Evolutionary conservation across 2,888 invertebrate genomes (phyloP), one percentile per base, ranked within the genome.

Genomic region (Drosophila nigricruria): DNA sequence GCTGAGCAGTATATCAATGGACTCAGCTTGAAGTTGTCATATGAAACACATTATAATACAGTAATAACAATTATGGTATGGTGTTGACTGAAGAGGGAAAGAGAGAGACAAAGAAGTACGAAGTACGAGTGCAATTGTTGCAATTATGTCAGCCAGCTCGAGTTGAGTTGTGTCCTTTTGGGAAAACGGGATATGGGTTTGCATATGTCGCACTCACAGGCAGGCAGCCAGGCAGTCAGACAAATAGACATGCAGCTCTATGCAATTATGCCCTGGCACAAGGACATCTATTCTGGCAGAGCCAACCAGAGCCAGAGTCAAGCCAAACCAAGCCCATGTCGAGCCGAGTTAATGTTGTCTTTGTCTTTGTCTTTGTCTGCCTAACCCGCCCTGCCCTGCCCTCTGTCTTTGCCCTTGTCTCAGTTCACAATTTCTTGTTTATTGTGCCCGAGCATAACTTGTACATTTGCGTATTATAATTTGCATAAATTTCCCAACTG

Each of bases 391-490:
- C 25, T 6, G 45, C 1, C 30, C 10, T 30, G 14, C 32, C 36
- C 6, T 36, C n/a, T 18, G 3, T 20, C 32, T 69, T 70, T 45
- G 75, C 79, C 74, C 89, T 88, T 88, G 90, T 89, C 63, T 73
- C 69, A 60, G 59, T 18, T 36, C 76, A 85, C 72, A 89, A 89
- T 88, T 85, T 78, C 89, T 88, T 81, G 89, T 84, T 87, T 84
- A 84, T 84, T 81, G 76, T 89, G 79, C 77, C 73, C 64, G 73
- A 59, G 71, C 67, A 86, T 89, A 83, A 81, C 87, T 83, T 72
- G 76, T 77, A 82, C 86, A 85, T 88, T 89, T 88, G 71, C 90
- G 90, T 77, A 89, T 86, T 88, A 88, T 88, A 86, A 86, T 86
- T 86, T 89, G 82, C 85, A 86, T 86, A 86, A 86, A 89, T 90